Conservation (phyloP, 2,888 invertebrate species). For the Fragum fragum region DNA sequence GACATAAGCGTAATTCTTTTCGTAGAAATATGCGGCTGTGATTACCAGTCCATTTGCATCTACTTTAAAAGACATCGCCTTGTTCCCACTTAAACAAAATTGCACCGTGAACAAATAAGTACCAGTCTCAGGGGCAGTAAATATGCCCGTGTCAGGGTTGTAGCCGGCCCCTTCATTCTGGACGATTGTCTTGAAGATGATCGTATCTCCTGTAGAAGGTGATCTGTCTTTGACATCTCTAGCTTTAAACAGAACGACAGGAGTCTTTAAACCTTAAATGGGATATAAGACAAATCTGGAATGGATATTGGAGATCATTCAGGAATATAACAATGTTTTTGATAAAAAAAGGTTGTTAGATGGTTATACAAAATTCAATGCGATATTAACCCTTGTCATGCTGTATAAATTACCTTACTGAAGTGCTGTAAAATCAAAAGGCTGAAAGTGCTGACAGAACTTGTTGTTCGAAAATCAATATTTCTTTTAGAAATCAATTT, state of each 20-base stretch:
- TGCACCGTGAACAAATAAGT: conserved; percentile 8
- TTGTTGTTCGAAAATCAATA: no score
- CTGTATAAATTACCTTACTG: no score
- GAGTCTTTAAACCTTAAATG: not conserved
- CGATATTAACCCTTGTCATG: no score
- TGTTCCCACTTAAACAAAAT: not conserved
- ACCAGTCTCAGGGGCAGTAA: not conserved
- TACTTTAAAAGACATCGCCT: not conserved
- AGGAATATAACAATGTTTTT: no score
- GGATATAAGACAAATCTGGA: no score
- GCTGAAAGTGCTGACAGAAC: no score
- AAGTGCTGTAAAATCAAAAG: no score
- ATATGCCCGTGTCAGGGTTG: not conserved
- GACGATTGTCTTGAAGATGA: not conserved
- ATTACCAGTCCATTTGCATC: not conserved
- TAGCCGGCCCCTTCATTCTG: conserved; percentile 4
- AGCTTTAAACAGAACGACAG: not conserved
- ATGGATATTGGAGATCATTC: no score
- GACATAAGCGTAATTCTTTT: not conserved
- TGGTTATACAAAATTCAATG: no score
- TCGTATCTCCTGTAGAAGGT: not conserved
- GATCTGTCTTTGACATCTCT: not conserved
- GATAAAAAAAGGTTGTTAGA: no score
- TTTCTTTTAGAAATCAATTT: no score
- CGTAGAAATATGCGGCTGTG: not conserved